Base-by-base conservation (phyloP, 2,113 vertebrate species). In the Manacus vitellinus region DNA sequence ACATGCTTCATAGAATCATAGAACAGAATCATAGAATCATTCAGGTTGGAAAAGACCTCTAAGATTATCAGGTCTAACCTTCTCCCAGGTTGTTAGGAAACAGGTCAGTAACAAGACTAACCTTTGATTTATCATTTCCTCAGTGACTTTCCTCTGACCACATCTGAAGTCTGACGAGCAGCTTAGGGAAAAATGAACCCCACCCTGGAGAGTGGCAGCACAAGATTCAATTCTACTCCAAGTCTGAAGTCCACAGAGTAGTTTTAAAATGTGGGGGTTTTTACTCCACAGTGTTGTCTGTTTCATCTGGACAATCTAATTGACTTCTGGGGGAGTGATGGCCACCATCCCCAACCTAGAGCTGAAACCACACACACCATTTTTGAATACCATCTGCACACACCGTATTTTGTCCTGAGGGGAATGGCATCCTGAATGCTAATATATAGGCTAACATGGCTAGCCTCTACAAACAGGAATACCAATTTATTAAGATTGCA, bases 301-400 rank as follows among this genome's bases (percentile, higher is more conserved):
- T 61, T 55, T 83, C 44, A 73, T 7, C 5, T 0, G 0, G 17
- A n/a, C 3, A 43, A 37, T n/a, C 35, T 76, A 18, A 37, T 24
- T 65, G 47, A 44, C 3, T 17, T 5, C 10, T 35, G 21, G 4
- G 4, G 3, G 39, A 61, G 14, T 1, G 2, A 65, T 0, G 1
- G 8, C 7, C 58, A 21, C 21, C 4, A 8, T 30, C 23, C 20
- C 19, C 44, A 68, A 1, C 2, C 6, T 5, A 19, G 25, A 75
- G 20, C 4, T 65, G 31, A 70, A 73, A 62, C 15, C 11, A 22
- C 14, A 35, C 0, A 1, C 9, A 5, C 0, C 0, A 1, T 8
- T 75, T 85, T 61, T 0, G 2, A 16, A 19, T 1, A 4, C 19
- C 39, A 6, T 23, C 15, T 79, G 9, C 3, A 11, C 1, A 1